Conservation (phyloP, 2,113 vertebrate genomes). For the Xiphophorus couchianus region DNA sequence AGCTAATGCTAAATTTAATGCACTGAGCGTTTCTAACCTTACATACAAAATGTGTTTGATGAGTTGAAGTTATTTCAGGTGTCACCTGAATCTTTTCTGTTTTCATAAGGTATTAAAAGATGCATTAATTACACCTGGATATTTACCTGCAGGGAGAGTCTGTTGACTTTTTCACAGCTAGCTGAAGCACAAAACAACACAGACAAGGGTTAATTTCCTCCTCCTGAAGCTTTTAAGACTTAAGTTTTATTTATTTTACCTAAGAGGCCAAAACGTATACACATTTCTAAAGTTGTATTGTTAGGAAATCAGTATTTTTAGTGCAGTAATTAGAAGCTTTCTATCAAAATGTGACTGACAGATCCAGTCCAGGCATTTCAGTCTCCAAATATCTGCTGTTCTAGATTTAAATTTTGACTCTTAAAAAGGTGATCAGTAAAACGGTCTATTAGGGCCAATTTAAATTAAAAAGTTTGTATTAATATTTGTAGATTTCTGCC, state of each 20-base stretch:
- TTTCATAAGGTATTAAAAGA: conserved; percentile 17
- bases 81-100: conserved; percentile 2
- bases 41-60: neutral
- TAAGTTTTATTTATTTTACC: neutral
- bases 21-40: neutral
- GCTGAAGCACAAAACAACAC: conserved; percentile 18
- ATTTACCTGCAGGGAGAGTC: conserved; percentile 59
- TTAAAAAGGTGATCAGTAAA: too few relatives aligned
- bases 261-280: neutral
- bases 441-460: too few relatives aligned
- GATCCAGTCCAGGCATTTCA: too few relatives aligned
- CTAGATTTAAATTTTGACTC: too few relatives aligned
- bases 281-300: neutral
- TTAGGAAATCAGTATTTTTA: neutral
- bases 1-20: too few relatives aligned
- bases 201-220: neutral
- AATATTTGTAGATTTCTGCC: too few relatives aligned
- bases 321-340: too few relatives aligned
- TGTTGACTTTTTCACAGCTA: conserved; percentile 41
- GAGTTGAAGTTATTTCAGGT: neutral
- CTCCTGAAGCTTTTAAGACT: neutral
- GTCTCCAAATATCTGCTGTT: neutral
- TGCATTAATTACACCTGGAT: conserved; percentile 4
- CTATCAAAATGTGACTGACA: too few relatives aligned
- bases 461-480: too few relatives aligned